phyloP scores from a whole-genome alignment of 2,888 invertebrate genomes.

The Acrocera orbiculus region DNA sequence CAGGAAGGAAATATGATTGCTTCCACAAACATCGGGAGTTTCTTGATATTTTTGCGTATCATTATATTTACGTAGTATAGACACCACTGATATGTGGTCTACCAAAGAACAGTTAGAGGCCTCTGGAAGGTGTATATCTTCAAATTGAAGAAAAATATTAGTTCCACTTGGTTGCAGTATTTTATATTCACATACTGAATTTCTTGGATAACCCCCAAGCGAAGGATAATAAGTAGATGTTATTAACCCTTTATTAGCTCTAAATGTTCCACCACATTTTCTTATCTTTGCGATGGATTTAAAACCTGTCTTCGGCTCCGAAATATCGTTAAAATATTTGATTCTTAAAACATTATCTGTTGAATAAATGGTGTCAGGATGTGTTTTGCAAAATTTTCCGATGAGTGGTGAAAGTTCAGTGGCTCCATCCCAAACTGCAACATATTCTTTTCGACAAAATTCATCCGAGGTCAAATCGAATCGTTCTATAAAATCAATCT shows the following conservation, averaged over 20 bases:
- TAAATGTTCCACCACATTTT: slow-evolving; percentile 52
- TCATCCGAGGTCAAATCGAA: slow-evolving; percentile 44
- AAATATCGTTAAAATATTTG: slow-evolving; percentile 49
- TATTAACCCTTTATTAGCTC: slow-evolving; percentile 38
- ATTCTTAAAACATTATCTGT: slow-evolving; percentile 51
- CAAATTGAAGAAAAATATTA: slow-evolving; percentile 29
- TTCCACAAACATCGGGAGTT: too few species aligned
- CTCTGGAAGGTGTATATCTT: too few species aligned
- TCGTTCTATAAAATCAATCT: slow-evolving; percentile 55
- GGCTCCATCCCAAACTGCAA: slow-evolving; percentile 73
- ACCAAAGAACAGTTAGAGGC: too few species aligned
- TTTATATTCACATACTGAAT: slow-evolving; percentile 53
- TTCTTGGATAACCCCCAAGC: slow-evolving; percentile 35
- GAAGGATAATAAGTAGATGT: slow-evolving; percentile 51
- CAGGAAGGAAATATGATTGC: too few species aligned
- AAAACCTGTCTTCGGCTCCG: slow-evolving; percentile 60
- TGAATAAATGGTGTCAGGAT: slow-evolving; percentile 39
- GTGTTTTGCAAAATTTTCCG: slow-evolving; percentile 43
- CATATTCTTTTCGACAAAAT: slow-evolving; percentile 33
- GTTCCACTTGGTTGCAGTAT: slow-evolving; percentile 35
- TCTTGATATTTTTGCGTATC: too few species aligned
- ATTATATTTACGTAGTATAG: too few species aligned
- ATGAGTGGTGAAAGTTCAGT: slow-evolving; percentile 47
- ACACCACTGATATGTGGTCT: too few species aligned
- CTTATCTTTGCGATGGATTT: slow-evolving; percentile 33